Percentiles rank a stretch among this genome's conserved stretches.
These are phyloP conservation scores for Galendromus occidentalis DNA, from an alignment of 1,140 invertebrate species.

Conservation along the genomic window DNA sequence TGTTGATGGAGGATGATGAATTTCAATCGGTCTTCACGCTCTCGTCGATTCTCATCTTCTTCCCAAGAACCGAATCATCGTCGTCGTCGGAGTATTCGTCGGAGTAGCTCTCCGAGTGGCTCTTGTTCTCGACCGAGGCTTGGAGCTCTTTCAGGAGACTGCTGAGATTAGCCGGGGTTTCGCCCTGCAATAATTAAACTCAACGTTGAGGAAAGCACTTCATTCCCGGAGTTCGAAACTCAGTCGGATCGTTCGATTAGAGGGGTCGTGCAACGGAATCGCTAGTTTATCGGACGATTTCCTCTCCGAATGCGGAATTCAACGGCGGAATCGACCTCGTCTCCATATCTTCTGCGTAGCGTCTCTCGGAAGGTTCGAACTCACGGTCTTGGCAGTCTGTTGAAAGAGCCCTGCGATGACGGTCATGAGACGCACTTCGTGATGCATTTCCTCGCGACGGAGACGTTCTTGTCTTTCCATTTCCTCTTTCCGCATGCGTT, in stretches of 20 bases:
- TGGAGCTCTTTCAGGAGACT: conserved; percentile 8
- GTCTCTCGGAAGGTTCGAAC: neutral
- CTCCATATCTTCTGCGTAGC: too few species aligned
- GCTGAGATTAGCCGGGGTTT: neutral
- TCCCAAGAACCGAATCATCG: neutral
- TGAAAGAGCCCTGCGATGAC: neutral
- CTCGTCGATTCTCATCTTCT: conserved; percentile 7
- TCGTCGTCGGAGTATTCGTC: conserved; percentile 10
- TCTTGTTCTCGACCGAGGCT: neutral
- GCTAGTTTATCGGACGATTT: too few species aligned
- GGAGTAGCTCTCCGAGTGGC: neutral
- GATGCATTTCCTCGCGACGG: conserved; percentile 5
- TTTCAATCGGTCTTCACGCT: neutral
- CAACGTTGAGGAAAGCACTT: too few species aligned
- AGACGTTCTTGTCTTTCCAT: neutral
- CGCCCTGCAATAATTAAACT: neutral
- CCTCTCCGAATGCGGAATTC: too few species aligned
- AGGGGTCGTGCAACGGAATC: too few species aligned
- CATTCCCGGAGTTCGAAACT: too few species aligned
- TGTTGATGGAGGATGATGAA: too few species aligned
- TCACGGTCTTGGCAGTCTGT: conserved; percentile 3
- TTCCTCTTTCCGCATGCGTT: conserved; percentile 1
- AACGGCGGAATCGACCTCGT: too few species aligned
- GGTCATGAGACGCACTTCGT: neutral
- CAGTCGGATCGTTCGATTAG: too few species aligned